These are phyloP conservation scores for Pasiphila rectangulata DNA, from an alignment of 2,888 invertebrate genomes.

Conservation along the genomic window DNA sequence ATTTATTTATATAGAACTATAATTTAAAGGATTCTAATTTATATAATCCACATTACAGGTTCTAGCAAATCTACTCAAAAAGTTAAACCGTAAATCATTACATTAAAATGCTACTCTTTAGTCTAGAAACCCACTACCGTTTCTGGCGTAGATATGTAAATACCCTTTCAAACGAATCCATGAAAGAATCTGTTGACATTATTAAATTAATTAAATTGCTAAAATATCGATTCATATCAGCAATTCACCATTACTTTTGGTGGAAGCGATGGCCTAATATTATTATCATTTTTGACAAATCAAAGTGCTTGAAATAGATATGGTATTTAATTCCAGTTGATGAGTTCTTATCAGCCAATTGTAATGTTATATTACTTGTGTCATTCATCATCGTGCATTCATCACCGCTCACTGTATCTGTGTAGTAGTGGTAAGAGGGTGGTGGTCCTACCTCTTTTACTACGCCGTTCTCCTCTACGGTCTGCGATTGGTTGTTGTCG, in stretches of 20 bases:
- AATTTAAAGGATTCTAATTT: constrained; percentile 64
- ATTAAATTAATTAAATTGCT: constrained; percentile 42
- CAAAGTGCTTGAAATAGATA: constrained; percentile 3
- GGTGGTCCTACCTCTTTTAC: constrained; percentile 77
- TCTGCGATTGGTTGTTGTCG: constrained; percentile 81
- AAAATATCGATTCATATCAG: constrained; percentile 18
- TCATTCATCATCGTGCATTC: constrained; percentile 44
- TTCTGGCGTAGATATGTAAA: constrained; percentile 61
- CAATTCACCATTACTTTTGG: constrained; percentile 19
- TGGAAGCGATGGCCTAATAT: constrained; percentile 18
- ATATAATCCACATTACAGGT: constrained; percentile 66
- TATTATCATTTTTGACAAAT: constrained; percentile 5
- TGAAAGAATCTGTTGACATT: constrained; percentile 71
- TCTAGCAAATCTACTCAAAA: constrained; percentile 76
- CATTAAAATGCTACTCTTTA: constrained; percentile 68
- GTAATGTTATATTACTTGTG: constrained; percentile 17
- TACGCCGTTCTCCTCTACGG: constrained; percentile 80
- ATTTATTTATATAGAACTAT: constrained; percentile 66
- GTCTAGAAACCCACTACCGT: constrained; percentile 71
- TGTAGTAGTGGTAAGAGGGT: constrained; percentile 59
- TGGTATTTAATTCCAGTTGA: constrained; percentile 6
- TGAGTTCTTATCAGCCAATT: constrained; percentile 15
- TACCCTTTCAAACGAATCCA: constrained; percentile 67
- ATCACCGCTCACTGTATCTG: constrained; percentile 53
- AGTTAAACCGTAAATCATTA: constrained; percentile 56